Base-by-base conservation (phyloP, 2,113 vertebrate species). In the Suricata suricatta region DNA sequence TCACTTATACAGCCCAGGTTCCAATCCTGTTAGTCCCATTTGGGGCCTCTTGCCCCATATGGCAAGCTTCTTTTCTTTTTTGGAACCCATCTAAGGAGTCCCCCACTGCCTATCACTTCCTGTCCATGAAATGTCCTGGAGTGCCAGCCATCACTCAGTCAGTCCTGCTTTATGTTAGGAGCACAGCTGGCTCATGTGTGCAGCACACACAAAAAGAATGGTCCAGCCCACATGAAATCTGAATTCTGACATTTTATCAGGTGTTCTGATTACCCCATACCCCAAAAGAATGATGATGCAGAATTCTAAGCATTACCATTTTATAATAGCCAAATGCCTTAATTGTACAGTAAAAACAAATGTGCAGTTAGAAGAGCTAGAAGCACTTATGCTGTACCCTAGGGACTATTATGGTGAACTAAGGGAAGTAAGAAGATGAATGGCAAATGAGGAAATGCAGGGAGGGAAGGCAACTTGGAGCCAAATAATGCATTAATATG, bases 401-500 rank as follows among this genome's bases (percentile, higher is more conserved):
- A 60, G 86, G 92, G 97, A 97, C 54, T 79, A 57, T 50, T 68
- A 82, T 4, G 60, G 47, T 29, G 12, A 87, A 60, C 29, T 44
- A 72, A 79, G 57, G 72, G 68, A 96, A 88, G 47, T 79, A 89
- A 96, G 69, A 74, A 82, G 74, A 87, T 14, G 66, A 93, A 97
- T 54, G 66, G 35, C 38, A 96, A 97, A 74, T 95, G 85, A 96
- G 64, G 79, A 97, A 87, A 88, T 60, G 44, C 85, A 90, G 19
- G 27, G 19, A 95, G n/a, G 9, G n/a, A 87, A 82, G 76, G 29
- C 57, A 69, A 92, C 47, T 38, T 47, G 25, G 29, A 90, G 35
- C 44, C 68, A 93, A 66, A 74, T 7, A 83, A 87, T 25, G 27
- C 81, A 93, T 83, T 83, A 69, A 81, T 77, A 66, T 88, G 21